Conservation (phyloP, 2,113 vertebrate genomes). For the Chroicocephalus ridibundus region DNA sequence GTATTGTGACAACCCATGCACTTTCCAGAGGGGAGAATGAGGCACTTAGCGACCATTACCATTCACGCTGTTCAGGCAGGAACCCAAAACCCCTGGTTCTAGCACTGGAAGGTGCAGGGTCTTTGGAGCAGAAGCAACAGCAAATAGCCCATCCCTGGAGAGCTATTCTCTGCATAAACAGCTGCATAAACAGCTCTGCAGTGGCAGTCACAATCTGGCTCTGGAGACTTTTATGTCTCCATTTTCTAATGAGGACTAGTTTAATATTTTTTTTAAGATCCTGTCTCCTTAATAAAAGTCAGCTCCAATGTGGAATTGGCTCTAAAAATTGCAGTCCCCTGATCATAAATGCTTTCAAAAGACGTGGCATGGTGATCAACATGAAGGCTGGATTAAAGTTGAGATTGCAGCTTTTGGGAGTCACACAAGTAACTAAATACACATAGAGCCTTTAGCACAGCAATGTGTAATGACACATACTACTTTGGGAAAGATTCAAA, state of each 20-base stretch:
- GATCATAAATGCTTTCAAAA: neutral
- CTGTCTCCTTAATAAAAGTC: neutral
- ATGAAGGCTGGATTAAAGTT: conserved; percentile 2
- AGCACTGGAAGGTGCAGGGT: neutral
- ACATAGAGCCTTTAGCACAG: neutral
- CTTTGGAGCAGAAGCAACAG: neutral
- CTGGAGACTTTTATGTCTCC: conserved; percentile 5
- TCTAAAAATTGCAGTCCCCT: neutral
- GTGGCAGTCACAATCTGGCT: neutral
- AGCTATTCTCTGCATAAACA: conserved; percentile 11
- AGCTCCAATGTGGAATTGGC: neutral
- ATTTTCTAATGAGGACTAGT: conserved; percentile 19
- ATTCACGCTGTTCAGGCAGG: neutral
- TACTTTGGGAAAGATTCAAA: neutral
- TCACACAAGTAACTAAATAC: conserved; percentile 6
- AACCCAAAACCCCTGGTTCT: neutral
- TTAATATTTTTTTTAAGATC: conserved; percentile 26
- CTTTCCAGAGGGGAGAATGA: neutral
- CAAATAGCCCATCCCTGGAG: neutral
- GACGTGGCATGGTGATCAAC: neutral
- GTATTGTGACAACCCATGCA: neutral
- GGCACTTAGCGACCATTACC: neutral
- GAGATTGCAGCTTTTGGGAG: neutral
- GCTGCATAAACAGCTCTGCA: conserved; percentile 42
- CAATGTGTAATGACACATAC: neutral